Evolutionary conservation across 2,113 vertebrate genomes (phyloP).

Genomic region (Amblyopsis rosae): DNA sequence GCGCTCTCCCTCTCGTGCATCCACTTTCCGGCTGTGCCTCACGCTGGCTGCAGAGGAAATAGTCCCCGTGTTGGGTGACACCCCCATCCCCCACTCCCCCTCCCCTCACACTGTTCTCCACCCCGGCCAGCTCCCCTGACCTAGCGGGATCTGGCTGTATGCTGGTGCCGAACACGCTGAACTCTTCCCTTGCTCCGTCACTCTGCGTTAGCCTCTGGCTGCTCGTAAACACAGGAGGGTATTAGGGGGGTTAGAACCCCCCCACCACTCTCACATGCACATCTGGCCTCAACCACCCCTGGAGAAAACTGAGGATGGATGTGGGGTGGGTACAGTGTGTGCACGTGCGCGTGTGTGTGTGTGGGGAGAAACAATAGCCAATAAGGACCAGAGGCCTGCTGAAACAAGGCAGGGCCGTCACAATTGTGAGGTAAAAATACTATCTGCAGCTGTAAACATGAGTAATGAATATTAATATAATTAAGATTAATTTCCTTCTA

Average conservation of each 20-base stretch:
- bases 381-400: too few relatives aligned
- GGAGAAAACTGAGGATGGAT: conserved; percentile 7
- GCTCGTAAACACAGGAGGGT: not conserved
- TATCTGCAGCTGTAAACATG: not conserved
- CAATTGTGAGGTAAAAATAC: not conserved
- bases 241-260: not conserved
- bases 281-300: conserved; percentile 26
- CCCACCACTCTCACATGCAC: conserved; percentile 14
- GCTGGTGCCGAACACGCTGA: not conserved
- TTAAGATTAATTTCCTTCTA: conserved; percentile 20
- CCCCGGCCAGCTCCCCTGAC: conserved; percentile 18
- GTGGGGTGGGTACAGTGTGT: conserved; percentile 4
- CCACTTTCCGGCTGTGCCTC: conserved; percentile 42
- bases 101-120: conserved; percentile 1
- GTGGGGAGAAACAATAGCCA: too few relatives aligned
- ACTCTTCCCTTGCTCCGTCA: not conserved
- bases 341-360: conserved; percentile 2
- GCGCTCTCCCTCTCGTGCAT: conserved; percentile 18
- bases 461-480: conserved; percentile 18
- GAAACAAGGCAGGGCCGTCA: too few relatives aligned
- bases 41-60: conserved; percentile 54
- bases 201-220: not conserved
- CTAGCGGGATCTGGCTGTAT: conserved; percentile 9
- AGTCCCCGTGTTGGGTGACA: conserved; percentile 57
- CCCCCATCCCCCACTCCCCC: conserved; percentile 26